Percentiles rank a stretch among this genome's conserved stretches.
Conservation (phyloP, 64 coral and sea anemone species). For the Hydrozoanthus tunicans region DNA sequence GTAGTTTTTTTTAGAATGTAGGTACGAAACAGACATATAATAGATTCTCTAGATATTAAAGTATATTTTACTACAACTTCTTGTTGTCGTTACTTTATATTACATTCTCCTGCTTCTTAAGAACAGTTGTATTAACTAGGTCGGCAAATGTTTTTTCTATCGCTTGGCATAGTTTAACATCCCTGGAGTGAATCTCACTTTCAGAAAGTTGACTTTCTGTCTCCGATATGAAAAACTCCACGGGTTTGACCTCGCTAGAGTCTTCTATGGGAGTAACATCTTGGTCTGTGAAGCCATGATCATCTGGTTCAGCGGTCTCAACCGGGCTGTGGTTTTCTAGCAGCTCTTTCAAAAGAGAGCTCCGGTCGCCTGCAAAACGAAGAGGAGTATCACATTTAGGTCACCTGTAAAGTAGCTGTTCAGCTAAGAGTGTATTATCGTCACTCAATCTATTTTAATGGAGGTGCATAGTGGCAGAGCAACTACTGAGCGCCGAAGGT, state of each 20-base stretch:
- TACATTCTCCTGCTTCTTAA: slow-evolving; percentile 67
- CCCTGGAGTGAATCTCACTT: slow-evolving; percentile 43
- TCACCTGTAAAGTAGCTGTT: not conserved
- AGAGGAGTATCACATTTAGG: not conserved
- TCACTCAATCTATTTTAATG: not conserved
- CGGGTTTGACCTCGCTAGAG: slow-evolving; percentile 6
- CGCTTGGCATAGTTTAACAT: slow-evolving; percentile 72
- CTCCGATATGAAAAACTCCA: slow-evolving; percentile 41
- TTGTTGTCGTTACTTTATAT: not conserved
- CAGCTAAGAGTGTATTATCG: not conserved
- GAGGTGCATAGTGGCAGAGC: too few species aligned
- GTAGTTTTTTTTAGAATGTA: slow-evolving; percentile 13
- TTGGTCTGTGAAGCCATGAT: slow-evolving; percentile 87
- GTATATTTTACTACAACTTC: not conserved
- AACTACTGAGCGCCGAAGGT: too few species aligned
- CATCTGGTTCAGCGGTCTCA: slow-evolving; percentile 65
- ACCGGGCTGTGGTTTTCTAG: not conserved
- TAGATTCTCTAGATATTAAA: slow-evolving; percentile 11
- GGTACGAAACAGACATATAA: slow-evolving; percentile 6
- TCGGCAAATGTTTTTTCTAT: slow-evolving; percentile 83
- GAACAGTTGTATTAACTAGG: slow-evolving; percentile 61
- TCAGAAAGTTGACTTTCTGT: slow-evolving; percentile 53
- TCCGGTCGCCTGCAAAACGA: slow-evolving; percentile 47
- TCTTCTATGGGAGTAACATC: not conserved
- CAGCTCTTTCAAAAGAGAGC: slow-evolving; percentile 63